Conservation (phyloP, 2,113 vertebrate species). For the Thalassoma bifasciatum region DNA sequence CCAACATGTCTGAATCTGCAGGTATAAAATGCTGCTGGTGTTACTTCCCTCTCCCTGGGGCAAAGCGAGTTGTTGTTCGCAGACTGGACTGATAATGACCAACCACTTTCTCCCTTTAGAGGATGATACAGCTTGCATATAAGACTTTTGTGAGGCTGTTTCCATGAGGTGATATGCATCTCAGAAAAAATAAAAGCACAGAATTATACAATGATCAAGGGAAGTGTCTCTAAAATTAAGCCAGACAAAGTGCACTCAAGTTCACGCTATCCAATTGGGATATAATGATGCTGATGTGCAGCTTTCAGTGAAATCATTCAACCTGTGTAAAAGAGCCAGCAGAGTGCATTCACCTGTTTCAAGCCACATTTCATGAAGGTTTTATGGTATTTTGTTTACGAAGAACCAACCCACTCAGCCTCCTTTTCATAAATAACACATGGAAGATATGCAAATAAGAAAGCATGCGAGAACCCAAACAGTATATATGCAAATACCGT, state of each 20-base stretch:
- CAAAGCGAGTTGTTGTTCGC: background rate
- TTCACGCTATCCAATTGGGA: background rate
- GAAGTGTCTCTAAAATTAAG: background rate
- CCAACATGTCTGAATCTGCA: constrained; percentile 1
- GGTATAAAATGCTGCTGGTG: background rate
- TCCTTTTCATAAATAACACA: background rate
- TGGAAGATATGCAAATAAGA: background rate
- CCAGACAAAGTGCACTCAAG: background rate
- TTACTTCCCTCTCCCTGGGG: background rate
- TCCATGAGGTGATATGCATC: background rate
- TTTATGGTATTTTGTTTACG: constrained; percentile 8
- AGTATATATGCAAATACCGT: constrained; percentile 34
- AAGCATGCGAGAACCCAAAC: background rate
- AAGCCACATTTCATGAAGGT: background rate
- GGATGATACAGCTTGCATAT: background rate
- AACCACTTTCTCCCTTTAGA: background rate
- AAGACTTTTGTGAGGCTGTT: background rate
- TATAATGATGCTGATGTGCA: background rate
- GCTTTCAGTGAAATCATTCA: background rate
- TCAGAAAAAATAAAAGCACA: background rate
- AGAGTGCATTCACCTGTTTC: background rate
- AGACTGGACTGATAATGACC: constrained; percentile 12
- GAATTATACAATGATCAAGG: background rate
- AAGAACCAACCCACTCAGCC: background rate
- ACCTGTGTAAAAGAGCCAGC: background rate